A percentile compares a stretch with the other conserved stretches of the same genome.
Conservation (phyloP, 1,140 invertebrate genomes). For the Hylaeus volcanicus region DNA sequence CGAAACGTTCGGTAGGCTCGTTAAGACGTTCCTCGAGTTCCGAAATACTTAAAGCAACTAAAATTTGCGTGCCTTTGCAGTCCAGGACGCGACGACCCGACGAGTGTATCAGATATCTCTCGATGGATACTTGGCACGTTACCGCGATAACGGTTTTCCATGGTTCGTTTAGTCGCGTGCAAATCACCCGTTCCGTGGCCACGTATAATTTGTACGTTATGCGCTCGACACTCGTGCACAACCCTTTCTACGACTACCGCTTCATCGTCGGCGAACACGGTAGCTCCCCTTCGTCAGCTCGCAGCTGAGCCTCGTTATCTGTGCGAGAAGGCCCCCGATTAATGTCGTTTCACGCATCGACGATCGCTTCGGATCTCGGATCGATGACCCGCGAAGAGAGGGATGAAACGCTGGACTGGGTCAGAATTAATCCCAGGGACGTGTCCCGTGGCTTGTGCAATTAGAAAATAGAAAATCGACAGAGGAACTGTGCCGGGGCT, state of each 20-base stretch:
- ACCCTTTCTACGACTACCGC: conserved; percentile 41
- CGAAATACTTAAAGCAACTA: not conserved
- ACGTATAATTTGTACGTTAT: conserved; percentile 49
- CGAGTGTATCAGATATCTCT: conserved; percentile 36
- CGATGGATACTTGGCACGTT: conserved; percentile 46
- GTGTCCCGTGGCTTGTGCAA: not conserved
- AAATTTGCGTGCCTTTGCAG: conserved; percentile 11
- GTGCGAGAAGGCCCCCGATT: conserved; percentile 37
- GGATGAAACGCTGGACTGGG: not conserved
- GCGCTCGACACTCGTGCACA: conserved; percentile 34
- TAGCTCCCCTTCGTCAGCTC: not conserved
- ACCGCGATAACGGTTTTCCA: conserved; percentile 47
- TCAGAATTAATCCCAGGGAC: conserved; percentile 1
- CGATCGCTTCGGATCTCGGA: conserved; percentile 13
- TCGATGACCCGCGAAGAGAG: not conserved
- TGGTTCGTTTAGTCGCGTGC: conserved; percentile 47
- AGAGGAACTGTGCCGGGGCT: not conserved
- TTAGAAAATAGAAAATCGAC: not conserved
- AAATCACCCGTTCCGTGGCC: conserved; percentile 50
- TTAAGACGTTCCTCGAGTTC: no score
- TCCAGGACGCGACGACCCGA: not conserved
- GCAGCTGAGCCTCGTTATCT: conserved; percentile 38
- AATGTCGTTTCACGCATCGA: conserved; percentile 38
- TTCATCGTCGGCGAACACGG: conserved; percentile 18
- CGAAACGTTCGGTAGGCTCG: no score